Conservation (phyloP, 2,888 invertebrate species). For the Agrochola litura region DNA sequence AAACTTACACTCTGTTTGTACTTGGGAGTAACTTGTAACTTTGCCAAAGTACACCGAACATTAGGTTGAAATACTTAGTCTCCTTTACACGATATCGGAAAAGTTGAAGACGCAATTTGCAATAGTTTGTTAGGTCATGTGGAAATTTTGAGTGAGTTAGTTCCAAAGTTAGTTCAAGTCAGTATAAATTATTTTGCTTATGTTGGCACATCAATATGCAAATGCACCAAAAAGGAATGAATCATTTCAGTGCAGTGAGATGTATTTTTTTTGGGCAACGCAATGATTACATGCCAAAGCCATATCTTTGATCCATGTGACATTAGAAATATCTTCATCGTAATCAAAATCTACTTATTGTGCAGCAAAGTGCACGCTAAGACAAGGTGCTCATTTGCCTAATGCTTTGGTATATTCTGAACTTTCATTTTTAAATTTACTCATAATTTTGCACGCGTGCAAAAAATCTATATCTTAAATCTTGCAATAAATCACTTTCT, state of each 20-base stretch:
- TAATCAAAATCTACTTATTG: not conserved
- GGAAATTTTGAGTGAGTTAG: conserved; percentile 9
- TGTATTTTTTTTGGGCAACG: too few species aligned
- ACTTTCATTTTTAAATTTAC: not conserved
- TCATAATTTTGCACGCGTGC: not conserved
- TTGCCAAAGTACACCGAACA: conserved; percentile 19
- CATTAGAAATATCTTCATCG: not conserved
- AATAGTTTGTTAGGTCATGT: conserved; percentile 7
- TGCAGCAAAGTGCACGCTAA: not conserved
- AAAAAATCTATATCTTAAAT: not conserved
- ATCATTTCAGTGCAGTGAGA: not conserved
- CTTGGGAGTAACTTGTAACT: conserved; percentile 21
- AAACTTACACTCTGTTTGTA: conserved; percentile 23
- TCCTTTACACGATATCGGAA: not conserved
- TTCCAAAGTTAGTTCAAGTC: not conserved
- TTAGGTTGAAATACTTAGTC: conserved; percentile 12
- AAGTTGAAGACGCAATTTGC: conserved; percentile 1
- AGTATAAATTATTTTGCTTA: not conserved
- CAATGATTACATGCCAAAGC: too few species aligned
- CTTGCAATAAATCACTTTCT: conserved; percentile 17
- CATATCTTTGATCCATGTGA: too few species aligned
- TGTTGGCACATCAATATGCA: not conserved
- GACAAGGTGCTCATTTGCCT: not conserved
- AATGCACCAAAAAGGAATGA: not conserved
- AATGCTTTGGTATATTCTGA: not conserved